Evolutionary conservation across 2,888 invertebrate genomes (phyloP).

Genomic region (Andrena marginata): DNA sequence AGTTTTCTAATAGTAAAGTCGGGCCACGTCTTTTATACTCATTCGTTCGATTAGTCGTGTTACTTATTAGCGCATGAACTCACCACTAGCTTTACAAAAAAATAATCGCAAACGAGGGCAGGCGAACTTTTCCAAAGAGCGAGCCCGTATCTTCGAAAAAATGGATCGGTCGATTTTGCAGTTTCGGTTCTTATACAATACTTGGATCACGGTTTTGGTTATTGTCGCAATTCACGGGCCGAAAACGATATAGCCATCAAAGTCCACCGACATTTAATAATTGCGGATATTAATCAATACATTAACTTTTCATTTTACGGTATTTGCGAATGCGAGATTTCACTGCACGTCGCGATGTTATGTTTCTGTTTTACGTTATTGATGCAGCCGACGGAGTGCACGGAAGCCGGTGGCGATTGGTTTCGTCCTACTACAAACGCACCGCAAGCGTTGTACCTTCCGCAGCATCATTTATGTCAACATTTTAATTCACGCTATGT

Average conservation of each 20-base stretch:
- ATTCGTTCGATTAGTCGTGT: background rate
- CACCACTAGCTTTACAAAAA: conserved; percentile 24
- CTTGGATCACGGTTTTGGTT: conserved; percentile 27
- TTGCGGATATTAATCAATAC: conserved; percentile 21
- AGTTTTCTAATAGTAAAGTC: background rate
- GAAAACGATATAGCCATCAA: conserved; percentile 9
- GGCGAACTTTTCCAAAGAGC: conserved; percentile 22
- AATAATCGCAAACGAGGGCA: conserved; percentile 42
- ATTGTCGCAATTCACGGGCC: background rate
- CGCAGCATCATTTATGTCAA: too few species aligned
- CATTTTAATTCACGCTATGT: too few species aligned
- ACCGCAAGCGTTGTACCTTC: too few species aligned
- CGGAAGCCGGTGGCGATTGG: too few species aligned
- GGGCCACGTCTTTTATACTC: background rate
- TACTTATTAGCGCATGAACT: conserved; percentile 7
- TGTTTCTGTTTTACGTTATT: conserved; percentile 53
- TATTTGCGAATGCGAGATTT: conserved; percentile 16
- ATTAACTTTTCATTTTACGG: conserved; percentile 43
- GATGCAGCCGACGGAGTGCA: conserved; percentile 22
- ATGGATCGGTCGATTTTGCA: conserved; percentile 27
- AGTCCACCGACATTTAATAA: conserved; percentile 14
- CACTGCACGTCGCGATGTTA: conserved; percentile 22
- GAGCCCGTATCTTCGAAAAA: conserved; percentile 24
- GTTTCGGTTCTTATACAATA: conserved; percentile 32
- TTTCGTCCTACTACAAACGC: too few species aligned